phyloP scores from a whole-genome alignment of 2,888 invertebrate species.

The Troides oblongomaculatus region DNA sequence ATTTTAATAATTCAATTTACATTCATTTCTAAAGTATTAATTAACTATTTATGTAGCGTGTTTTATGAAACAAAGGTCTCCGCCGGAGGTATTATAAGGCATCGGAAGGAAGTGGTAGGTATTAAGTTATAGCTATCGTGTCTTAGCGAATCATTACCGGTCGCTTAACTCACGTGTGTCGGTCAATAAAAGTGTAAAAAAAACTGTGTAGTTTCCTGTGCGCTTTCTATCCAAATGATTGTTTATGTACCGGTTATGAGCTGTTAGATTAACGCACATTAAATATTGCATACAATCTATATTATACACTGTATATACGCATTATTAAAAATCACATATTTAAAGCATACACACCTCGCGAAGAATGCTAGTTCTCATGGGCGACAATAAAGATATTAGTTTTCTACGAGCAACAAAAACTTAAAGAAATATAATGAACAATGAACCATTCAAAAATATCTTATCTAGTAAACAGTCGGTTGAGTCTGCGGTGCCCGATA shows the following conservation, averaged over 20 bases:
- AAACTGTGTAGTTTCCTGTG: slow-evolving; percentile 57
- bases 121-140: slow-evolving; percentile 60
- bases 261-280: slow-evolving; percentile 33
- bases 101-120: slow-evolving; percentile 77
- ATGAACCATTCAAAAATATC: slow-evolving; percentile 58
- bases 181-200: slow-evolving; percentile 43
- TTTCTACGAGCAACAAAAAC: slow-evolving; percentile 49
- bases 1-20: slow-evolving; percentile 46
- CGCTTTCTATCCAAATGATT: slow-evolving; percentile 61
- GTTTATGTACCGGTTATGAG: slow-evolving; percentile 52
- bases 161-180: slow-evolving; percentile 31
- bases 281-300: slow-evolving; percentile 1
- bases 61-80: slow-evolving; percentile 27
- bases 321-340: no score
- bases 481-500: slow-evolving; percentile 60
- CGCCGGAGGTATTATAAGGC: slow-evolving; percentile 57
- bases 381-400: slow-evolving; percentile 40
- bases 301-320: not conserved
- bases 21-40: not conserved
- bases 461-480: slow-evolving; percentile 59
- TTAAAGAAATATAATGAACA: slow-evolving; percentile 51
- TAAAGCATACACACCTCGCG: not conserved
- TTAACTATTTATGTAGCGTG: not conserved
- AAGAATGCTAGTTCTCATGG: slow-evolving; percentile 37
- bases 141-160: slow-evolving; percentile 69